These are phyloP conservation scores for Halictus rubicundus DNA, from an alignment of 1,140 invertebrate genomes.

Conservation along the genomic window DNA sequence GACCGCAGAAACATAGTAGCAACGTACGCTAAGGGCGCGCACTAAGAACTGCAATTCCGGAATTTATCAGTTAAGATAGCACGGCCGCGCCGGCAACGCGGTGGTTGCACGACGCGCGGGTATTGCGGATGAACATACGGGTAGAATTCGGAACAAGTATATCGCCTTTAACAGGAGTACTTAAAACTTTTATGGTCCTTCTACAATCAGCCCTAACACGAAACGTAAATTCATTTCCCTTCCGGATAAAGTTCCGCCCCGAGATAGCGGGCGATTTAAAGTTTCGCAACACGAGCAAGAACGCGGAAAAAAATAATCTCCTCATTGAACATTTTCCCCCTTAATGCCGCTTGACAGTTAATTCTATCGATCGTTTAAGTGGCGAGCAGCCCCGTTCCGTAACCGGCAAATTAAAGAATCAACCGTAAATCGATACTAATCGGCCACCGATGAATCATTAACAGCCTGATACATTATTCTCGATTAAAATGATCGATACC, in stretches of 20 bases:
- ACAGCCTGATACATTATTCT: too few species aligned
- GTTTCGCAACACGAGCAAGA: not conserved
- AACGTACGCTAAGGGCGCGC: not conserved
- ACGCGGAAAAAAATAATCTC: not conserved
- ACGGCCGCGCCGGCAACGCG: constrained; percentile 1
- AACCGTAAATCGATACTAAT: too few species aligned
- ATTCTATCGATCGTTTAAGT: too few species aligned
- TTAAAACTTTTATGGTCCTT: constrained; percentile 42
- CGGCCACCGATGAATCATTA: too few species aligned
- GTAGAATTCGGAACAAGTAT: not conserved
- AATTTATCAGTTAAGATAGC: constrained; percentile 48
- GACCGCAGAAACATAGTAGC: constrained; percentile 28
- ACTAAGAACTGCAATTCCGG: constrained; percentile 11
- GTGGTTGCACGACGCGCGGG: too few species aligned
- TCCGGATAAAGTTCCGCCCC: constrained; percentile 26
- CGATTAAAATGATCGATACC: too few species aligned
- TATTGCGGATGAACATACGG: constrained; percentile 9
- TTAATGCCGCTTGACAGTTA: not conserved
- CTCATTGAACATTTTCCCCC: constrained; percentile 1
- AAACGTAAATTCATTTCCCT: constrained; percentile 49
- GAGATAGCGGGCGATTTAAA: constrained; percentile 33
- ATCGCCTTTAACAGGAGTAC: constrained; percentile 20
- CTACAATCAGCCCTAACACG: constrained; percentile 40
- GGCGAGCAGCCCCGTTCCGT: too few species aligned
- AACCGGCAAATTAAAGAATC: too few species aligned